A percentile compares a stretch with the other conserved stretches of the same genome.
These are phyloP conservation scores for Nomada hirtipes DNA, from an alignment of 2,888 invertebrate species.

Conservation along the genomic window DNA sequence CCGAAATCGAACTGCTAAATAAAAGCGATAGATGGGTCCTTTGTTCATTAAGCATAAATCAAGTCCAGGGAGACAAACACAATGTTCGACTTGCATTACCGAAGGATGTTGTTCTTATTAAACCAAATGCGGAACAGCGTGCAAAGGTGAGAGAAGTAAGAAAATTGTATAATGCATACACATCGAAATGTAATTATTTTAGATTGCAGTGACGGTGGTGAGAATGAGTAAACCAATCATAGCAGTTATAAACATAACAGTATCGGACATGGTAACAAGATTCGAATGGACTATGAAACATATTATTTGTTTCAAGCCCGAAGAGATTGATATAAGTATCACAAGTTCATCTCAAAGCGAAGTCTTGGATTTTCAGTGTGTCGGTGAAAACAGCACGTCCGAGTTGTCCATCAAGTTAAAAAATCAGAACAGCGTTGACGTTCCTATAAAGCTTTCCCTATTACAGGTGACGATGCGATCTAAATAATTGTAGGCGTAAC, in stretches of 20 bases:
- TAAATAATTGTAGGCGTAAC: background rate
- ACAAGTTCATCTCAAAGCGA: conserved; percentile 64
- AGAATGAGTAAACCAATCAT: conserved; percentile 77
- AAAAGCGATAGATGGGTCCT: conserved; percentile 79
- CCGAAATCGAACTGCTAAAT: conserved; percentile 79
- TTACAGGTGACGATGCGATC: conserved; percentile 68
- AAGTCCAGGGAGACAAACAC: conserved; percentile 78
- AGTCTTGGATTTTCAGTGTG: conserved; percentile 73
- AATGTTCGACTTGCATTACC: conserved; percentile 76
- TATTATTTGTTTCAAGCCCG: conserved; percentile 80
- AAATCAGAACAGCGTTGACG: conserved; percentile 78
- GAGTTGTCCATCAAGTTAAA: conserved; percentile 74
- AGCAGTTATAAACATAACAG: conserved; percentile 73
- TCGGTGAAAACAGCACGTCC: conserved; percentile 70
- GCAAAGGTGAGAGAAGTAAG: conserved; percentile 71
- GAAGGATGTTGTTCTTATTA: conserved; percentile 74
- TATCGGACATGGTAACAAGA: conserved; percentile 79
- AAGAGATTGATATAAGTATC: conserved; percentile 75
- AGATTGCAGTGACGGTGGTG: conserved; percentile 78
- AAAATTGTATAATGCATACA: background rate
- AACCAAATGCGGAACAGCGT: conserved; percentile 75
- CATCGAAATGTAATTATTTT: conserved; percentile 35
- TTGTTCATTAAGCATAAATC: conserved; percentile 72
- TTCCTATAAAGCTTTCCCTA: conserved; percentile 75
- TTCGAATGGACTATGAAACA: conserved; percentile 77